Evolutionary conservation across 1,140 invertebrate species (phyloP).

Genomic region (Bathynomus jamesi): DNA sequence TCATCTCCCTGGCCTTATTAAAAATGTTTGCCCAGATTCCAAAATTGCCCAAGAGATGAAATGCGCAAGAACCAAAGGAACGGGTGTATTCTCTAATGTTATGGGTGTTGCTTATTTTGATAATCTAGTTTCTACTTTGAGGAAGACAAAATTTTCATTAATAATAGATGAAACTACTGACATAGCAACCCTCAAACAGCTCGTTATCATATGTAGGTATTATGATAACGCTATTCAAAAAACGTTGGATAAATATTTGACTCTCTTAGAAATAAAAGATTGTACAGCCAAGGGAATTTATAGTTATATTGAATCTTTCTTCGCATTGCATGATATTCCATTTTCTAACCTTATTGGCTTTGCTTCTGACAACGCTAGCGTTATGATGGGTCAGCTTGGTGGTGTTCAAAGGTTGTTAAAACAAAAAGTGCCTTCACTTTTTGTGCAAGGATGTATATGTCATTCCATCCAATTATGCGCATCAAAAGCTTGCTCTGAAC

Average conservation of each 20-base stretch:
- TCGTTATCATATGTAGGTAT: conserved; percentile 17
- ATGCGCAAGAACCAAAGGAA: conserved; percentile 26
- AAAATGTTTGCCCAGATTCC: too few species aligned
- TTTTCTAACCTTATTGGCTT: too few species aligned
- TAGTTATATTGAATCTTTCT: conserved; percentile 11
- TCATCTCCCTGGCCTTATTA: conserved; percentile 6
- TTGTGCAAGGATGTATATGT: too few species aligned
- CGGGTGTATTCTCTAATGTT: conserved; percentile 19
- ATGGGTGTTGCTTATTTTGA: conserved; percentile 18
- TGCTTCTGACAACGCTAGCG: conserved; percentile 23
- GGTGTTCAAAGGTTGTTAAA: conserved; percentile 16
- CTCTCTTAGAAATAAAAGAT: conserved; percentile 20
- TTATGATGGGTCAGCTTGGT: conserved; percentile 18
- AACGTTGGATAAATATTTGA: conserved; percentile 20
- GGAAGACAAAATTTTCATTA: too few species aligned
- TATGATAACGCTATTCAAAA: conserved; percentile 21
- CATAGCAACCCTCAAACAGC: conserved; percentile 18
- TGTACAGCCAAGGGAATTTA: conserved; percentile 19
- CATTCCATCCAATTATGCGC: too few species aligned
- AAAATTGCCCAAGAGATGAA: conserved; percentile 20
- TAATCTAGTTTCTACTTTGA: too few species aligned
- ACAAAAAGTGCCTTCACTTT: conserved; percentile 10
- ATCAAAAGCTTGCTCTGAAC: too few species aligned
- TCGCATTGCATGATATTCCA: conserved; percentile 17
- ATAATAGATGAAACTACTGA: too few species aligned